Evolutionary conservation across 2,113 vertebrate species (phyloP), one percentile per base, ranked within the genome.

Genomic region (Piprites chloris): DNA sequence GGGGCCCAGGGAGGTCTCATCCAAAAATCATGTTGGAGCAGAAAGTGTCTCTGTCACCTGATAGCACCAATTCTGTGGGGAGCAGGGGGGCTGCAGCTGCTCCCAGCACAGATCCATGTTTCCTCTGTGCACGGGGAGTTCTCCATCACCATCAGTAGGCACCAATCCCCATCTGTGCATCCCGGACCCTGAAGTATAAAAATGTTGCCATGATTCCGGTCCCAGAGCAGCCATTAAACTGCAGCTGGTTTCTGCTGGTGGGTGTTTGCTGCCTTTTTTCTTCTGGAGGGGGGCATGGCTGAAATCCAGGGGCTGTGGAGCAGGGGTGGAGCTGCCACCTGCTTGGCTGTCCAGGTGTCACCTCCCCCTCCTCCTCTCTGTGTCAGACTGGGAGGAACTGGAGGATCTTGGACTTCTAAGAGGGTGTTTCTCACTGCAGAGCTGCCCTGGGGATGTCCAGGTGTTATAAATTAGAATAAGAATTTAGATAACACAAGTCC

Each of bases 41-140:
- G 80, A 11, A 62, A 23, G 46, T 0, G 6, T 13, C 24, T 28
- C 53, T 44, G 61, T 16, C 30, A 0, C 44, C 9, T 1, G 0
- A 5, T 20, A 42, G n/a, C 44, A 0, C 3, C 3, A 8, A 9
- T 1, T 4, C 24, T 1, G 8, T 4, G 26, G 30, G 0, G 14
- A 41, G 47, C 0, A 1, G 69, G 18, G 2, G 41, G 56, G 76
- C 73, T 41, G 47, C 56, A 42, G 55, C 77, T 58, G 85, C 4
- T 17, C 35, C 19, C 1, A 3, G 74, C 1, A 1, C 74, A 9
- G 78, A 9, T 14, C 59, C 37, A 12, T 10, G 0, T 13, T 17
- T 49, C 17, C 32, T 6, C 30, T 4, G 3, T 13, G 41, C 65
- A 0, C 0, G 3, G 55, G 53, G 7, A 4, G 22, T 14, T 47